Evolutionary conservation across 2,797 vertebrate species (phyloP).

Genomic region (Enteromius argenteus): DNA sequence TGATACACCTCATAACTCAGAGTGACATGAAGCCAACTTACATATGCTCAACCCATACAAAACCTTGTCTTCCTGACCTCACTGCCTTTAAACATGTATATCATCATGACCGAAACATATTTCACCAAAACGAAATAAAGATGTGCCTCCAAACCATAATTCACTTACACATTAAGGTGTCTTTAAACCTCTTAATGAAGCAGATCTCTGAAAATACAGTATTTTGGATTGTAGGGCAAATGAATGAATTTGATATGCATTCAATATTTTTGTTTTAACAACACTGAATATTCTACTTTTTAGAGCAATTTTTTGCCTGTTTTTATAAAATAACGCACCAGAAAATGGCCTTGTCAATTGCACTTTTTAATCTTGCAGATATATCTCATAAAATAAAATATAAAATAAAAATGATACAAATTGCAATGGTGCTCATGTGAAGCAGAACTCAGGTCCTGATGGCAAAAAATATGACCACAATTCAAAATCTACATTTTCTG

Average conservation of each 20-base stretch:
- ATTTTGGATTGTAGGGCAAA: background rate
- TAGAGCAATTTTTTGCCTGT: background rate
- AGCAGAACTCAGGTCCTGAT: background rate
- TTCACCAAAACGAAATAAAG: background rate
- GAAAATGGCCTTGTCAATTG: background rate
- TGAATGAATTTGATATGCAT: background rate
- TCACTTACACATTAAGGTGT: constrained; percentile 17
- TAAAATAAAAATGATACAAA: background rate
- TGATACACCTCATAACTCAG: constrained; percentile 1
- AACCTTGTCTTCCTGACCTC: constrained; percentile 25
- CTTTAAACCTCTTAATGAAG: constrained; percentile 4
- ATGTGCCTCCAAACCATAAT: constrained; percentile 27
- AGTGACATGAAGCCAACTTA: constrained; percentile 1
- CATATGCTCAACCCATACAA: background rate
- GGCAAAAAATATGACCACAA: background rate
- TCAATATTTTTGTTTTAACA: background rate
- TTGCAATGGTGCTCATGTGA: constrained; percentile 1
- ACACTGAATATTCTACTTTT: background rate
- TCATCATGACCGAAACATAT: constrained; percentile 8
- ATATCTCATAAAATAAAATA: background rate
- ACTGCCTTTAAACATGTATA: constrained; percentile 30
- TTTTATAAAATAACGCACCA: constrained; percentile 18
- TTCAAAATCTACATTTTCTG: background rate
- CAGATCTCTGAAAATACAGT: background rate
- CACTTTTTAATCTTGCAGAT: background rate